Conservation (phyloP, 2,113 vertebrate species). For the Aspiorhynchus laticeps region DNA sequence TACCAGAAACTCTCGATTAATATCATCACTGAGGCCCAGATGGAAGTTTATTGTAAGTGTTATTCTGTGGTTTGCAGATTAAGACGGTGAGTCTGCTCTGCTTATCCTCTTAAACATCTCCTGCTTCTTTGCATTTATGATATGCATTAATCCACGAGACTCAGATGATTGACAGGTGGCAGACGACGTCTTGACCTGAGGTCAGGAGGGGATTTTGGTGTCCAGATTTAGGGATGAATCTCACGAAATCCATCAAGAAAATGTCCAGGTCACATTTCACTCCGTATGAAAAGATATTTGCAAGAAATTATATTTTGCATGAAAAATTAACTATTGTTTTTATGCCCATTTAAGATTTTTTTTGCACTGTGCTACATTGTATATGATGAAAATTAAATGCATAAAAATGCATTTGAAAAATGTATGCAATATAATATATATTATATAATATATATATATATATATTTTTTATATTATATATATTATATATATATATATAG, state of each 20-base stretch:
- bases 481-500: no score
- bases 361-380: neutral
- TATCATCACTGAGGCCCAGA: slow-evolving; percentile 44
- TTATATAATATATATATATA: no score
- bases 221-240: neutral
- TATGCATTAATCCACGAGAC: slow-evolving; percentile 62
- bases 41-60: slow-evolving; percentile 60
- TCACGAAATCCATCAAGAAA: neutral
- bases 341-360: neutral
- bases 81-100: slow-evolving; percentile 45
- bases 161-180: slow-evolving; percentile 50
- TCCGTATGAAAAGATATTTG: neutral
- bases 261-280: neutral
- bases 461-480: no score
- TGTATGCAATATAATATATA: neutral
- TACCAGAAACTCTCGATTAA: slow-evolving; percentile 56
- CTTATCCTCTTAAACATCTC: slow-evolving; percentile 68
- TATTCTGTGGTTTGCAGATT: slow-evolving; percentile 52
- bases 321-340: neutral
- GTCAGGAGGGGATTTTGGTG: slow-evolving; percentile 17
- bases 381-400: neutral
- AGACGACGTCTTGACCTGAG: slow-evolving; percentile 1
- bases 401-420: neutral
- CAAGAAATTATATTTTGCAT: neutral
- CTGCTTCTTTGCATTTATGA: slow-evolving; percentile 62